These are phyloP conservation scores for Perizoma flavofasciatum DNA, from an alignment of 2,888 invertebrate species.

Conservation along the genomic window DNA sequence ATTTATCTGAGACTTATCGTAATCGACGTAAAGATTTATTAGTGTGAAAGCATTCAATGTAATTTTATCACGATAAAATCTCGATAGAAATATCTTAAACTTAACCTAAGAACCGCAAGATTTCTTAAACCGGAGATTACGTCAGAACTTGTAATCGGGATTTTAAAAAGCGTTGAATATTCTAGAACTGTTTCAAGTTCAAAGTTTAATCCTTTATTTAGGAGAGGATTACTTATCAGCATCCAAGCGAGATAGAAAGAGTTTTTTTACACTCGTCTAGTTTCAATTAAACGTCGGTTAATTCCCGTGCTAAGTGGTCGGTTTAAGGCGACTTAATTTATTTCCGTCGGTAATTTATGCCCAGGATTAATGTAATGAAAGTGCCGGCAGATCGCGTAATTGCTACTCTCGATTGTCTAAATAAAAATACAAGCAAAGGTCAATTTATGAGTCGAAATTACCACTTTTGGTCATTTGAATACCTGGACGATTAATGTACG, in stretches of 20 bases:
- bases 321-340: conserved; percentile 77
- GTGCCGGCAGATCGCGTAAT: conserved; percentile 67
- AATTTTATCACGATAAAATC: conserved; percentile 46
- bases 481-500: conserved; percentile 21
- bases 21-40: conserved; percentile 15
- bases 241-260: conserved; percentile 40
- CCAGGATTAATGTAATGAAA: conserved; percentile 75
- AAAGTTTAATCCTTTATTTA: conserved; percentile 71
- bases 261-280: conserved; percentile 68
- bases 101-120: conserved; percentile 53
- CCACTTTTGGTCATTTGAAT: conserved; percentile 21
- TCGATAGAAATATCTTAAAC: conserved; percentile 46
- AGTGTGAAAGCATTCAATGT: conserved; percentile 29
- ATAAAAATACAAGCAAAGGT: conserved; percentile 47
- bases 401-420: conserved; percentile 72
- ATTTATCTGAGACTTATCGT: conserved; percentile 6
- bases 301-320: conserved; percentile 74
- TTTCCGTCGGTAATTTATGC: conserved; percentile 74
- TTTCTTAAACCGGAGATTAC: conserved; percentile 66
- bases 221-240: conserved; percentile 71
- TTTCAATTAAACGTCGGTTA: conserved; percentile 80
- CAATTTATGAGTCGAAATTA: conserved; percentile 28
- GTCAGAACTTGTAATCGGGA: conserved; percentile 67
- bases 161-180: conserved; percentile 65
- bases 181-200: conserved; percentile 46